phyloP scores from a whole-genome alignment of 2,797 vertebrate species.

The Myioborus melanocephalus region DNA sequence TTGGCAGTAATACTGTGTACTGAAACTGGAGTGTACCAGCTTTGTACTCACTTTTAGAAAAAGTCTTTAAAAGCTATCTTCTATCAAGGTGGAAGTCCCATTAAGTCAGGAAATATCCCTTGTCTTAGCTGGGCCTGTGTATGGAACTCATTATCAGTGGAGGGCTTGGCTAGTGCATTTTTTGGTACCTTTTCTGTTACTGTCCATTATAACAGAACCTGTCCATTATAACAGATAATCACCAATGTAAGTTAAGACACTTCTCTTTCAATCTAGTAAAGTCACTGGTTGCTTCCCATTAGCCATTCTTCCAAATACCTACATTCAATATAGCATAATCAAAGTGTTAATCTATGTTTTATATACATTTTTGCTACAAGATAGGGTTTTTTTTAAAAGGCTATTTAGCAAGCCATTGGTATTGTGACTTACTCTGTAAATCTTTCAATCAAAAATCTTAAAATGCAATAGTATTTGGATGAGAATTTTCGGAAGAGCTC shows the following conservation, averaged over 20 bases:
- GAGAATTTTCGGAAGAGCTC: not conserved
- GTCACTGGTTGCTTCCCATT: not conserved
- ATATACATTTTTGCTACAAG: not conserved
- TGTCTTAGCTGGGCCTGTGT: not conserved
- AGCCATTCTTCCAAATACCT: not conserved
- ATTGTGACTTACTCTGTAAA: not conserved
- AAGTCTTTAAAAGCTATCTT: not conserved
- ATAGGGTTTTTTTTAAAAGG: not conserved
- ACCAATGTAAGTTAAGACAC: not conserved
- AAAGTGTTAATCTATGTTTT: not conserved
- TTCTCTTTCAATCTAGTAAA: not conserved
- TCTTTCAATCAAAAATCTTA: not conserved
- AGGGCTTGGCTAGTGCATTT: not conserved
- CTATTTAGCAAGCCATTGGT: not conserved
- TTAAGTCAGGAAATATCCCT: not conserved
- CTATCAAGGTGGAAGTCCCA: not conserved
- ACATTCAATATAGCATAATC: not conserved
- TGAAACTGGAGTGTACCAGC: not conserved
- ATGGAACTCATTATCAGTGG: not conserved
- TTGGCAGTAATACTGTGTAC: conserved; percentile 27
- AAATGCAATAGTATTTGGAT: not conserved
- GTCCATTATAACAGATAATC: not conserved
- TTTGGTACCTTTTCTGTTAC: not conserved
- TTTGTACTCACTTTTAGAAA: not conserved
- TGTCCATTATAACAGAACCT: not conserved